Base-by-base conservation (phyloP, 1,140 invertebrate genomes). In the Ephestia elutella region DNA sequence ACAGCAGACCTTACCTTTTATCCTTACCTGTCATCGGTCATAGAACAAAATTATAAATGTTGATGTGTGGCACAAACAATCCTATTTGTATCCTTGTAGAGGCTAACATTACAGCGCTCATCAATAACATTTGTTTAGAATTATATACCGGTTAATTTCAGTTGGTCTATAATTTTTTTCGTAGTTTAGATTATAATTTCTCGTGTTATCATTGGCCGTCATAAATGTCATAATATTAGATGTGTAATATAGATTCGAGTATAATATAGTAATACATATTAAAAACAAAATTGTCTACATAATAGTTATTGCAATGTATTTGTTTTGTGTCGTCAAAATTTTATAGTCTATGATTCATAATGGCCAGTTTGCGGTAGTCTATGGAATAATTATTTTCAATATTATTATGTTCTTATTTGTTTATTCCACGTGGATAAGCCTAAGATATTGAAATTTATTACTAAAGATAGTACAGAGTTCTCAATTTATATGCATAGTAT, bases 221-320 rank as follows among this genome's bases (percentile, higher is more conserved):
- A 72, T 77, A 78, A 71, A 78, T 81, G 79, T 85, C 80, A 82
- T 80, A 80, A 86, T 83, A 82, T 72, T 86, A 81, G 75, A 82
- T 84, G 73, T 83, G 74, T 87, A 80, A 81, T 77, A 86, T 80
- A 82, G 68, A 75, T 81, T 85, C 70, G 68, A 82, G 66, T 73
- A 67, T 75, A 67, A 73, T 78, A 72, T 70, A 71, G n/a, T n/a
- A 68, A 38, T 70, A 68, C 54, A 49, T 59, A 59, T 54, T 59
- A 35, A 69, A 68, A 71, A 77, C 63, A 69, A 68, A 59, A 59
- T 55, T 35, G 25, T 63, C 57, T 66, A 57, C 49, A 54, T 51
- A 59, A 35, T 53, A 56, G 48, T 58, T 25, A 54, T 53, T 51
- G 48, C 49, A 59, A 62, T 50, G 44, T 63, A 21, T 61, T 63